Evolutionary conservation across 2,888 invertebrate species (phyloP).

Genomic region (Stratiomys singularior): DNA sequence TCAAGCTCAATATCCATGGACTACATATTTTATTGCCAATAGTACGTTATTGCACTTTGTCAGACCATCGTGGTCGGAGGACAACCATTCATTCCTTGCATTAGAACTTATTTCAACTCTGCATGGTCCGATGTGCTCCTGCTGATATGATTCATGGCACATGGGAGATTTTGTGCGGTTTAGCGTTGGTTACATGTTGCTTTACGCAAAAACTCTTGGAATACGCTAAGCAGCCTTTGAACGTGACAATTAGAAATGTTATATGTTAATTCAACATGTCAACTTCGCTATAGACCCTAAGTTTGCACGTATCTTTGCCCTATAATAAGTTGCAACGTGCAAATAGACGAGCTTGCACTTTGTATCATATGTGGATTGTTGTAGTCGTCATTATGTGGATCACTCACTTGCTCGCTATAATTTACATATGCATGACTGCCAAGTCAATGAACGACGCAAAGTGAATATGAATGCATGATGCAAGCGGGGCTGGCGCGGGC

Average conservation of each 20-base stretch:
- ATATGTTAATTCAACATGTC: slow-evolving; percentile 32
- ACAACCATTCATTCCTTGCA: not conserved
- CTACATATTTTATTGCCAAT: not conserved
- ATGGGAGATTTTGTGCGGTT: slow-evolving; percentile 8
- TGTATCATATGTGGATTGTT: not conserved
- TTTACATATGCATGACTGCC: slow-evolving; percentile 25
- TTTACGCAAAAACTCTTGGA: not conserved
- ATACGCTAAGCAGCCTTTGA: slow-evolving; percentile 19
- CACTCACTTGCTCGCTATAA: not conserved
- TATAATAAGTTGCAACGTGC: not conserved
- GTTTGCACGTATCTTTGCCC: not conserved
- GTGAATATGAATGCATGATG: not conserved
- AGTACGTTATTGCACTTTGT: not conserved
- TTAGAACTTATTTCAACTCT: not conserved
- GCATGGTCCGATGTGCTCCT: not conserved
- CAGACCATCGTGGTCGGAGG: not conserved
- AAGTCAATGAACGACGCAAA: slow-evolving; percentile 24
- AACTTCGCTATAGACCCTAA: not conserved
- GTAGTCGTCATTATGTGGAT: slow-evolving; percentile 9
- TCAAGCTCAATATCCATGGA: too few species aligned
- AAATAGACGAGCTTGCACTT: not conserved
- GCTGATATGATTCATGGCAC: not conserved
- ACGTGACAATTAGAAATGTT: slow-evolving; percentile 40
- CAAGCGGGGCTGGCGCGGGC: too few species aligned
- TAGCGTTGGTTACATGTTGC: slow-evolving; percentile 35